These are phyloP conservation scores for Drosophila azteca DNA, from an alignment of 1,140 invertebrate genomes.

Conservation along the genomic window DNA sequence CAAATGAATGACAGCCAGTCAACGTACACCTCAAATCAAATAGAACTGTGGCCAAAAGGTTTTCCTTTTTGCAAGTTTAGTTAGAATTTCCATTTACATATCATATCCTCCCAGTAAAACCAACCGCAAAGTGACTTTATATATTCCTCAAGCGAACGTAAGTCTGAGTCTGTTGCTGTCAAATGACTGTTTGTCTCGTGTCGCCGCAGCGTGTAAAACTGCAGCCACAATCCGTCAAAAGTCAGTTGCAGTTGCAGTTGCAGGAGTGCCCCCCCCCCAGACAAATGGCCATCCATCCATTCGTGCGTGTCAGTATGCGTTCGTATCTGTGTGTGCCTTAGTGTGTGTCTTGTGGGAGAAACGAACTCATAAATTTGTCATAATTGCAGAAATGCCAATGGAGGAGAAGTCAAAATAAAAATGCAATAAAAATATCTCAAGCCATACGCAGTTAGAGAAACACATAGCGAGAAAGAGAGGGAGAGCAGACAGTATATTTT, in stretches of 20 bases:
- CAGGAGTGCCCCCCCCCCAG: slow-evolving; percentile 42
- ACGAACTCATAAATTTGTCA: slow-evolving; percentile 81
- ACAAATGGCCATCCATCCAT: slow-evolving; percentile 16
- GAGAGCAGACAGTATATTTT: background rate
- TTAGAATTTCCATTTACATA: no score
- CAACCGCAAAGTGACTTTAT: no score
- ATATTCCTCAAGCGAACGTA: no score
- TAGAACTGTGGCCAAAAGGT: no score
- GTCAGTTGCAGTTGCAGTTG: slow-evolving; percentile 60
- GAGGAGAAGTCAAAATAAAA: slow-evolving; percentile 54
- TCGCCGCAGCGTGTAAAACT: slow-evolving; percentile 7
- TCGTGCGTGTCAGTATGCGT: slow-evolving; percentile 29
- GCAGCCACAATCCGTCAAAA: slow-evolving; percentile 66
- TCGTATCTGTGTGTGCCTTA: slow-evolving; percentile 17
- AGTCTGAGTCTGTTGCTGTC: no score
- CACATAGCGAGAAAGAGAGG: slow-evolving; percentile 4
- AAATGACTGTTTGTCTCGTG: no score
- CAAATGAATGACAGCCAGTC: slow-evolving; percentile 26
- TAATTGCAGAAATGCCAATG: slow-evolving; percentile 74
- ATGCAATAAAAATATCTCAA: slow-evolving; percentile 71
- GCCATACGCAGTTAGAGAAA: slow-evolving; percentile 41
- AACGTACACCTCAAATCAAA: slow-evolving; percentile 9
- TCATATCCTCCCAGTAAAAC: no score
- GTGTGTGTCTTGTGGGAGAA: slow-evolving; percentile 63
- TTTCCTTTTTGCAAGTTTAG: no score